Conservation (phyloP, 2,888 invertebrate species). For the Blastobasis lacticolella region DNA sequence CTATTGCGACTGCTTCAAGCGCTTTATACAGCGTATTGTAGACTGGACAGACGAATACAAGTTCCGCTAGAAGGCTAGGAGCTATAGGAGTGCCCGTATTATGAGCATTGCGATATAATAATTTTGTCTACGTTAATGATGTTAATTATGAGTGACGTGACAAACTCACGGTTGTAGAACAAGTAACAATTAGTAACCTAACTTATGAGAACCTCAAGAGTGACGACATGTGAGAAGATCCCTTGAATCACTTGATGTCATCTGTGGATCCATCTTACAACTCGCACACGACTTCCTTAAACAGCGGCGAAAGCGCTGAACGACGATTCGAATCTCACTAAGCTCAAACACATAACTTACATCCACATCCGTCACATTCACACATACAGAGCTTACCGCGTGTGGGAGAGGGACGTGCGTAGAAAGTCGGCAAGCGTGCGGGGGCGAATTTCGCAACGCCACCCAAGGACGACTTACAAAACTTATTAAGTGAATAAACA, state of each 20-base stretch:
- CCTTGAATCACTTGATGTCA: not conserved
- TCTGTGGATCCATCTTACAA: not conserved
- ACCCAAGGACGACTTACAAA: slow-evolving; percentile 61
- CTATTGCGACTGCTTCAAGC: no score
- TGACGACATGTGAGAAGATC: not conserved
- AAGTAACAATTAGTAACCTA: no score
- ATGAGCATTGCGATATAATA: no score
- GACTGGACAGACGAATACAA: no score
- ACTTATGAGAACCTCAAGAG: no score
- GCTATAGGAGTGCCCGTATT: no score
- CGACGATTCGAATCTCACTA: slow-evolving; percentile 10
- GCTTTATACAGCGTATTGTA: no score
- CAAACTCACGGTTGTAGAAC: no score
- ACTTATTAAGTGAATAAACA: slow-evolving; percentile 35
- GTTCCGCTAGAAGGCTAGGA: no score
- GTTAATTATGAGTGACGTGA: no score
- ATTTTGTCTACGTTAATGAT: no score
- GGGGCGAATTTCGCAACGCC: slow-evolving; percentile 54
- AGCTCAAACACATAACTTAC: slow-evolving; percentile 39
- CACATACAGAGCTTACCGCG: slow-evolving; percentile 23
- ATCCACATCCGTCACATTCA: slow-evolving; percentile 37
- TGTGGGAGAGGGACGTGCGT: slow-evolving; percentile 31
- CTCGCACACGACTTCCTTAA: not conserved
- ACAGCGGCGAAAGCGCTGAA: not conserved
- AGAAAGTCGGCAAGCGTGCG: slow-evolving; percentile 33